Evolutionary conservation across 2,113 vertebrate species (phyloP).

Genomic region (Ploceus nigricollis): DNA sequence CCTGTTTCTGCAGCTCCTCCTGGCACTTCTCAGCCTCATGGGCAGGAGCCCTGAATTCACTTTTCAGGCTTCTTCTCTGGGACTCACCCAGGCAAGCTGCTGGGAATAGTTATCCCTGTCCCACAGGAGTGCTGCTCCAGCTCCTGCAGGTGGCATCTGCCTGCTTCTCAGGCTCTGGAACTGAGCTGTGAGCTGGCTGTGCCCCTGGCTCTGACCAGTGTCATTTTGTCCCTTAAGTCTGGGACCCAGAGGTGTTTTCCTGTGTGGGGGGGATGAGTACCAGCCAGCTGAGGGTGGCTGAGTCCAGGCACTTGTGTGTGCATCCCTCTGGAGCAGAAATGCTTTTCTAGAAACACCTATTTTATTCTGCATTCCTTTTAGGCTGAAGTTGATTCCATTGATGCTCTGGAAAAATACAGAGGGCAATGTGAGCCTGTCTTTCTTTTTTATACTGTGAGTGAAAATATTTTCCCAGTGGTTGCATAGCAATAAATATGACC

Average conservation of each 20-base stretch:
- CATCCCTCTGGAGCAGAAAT: not conserved
- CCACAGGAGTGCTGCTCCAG: not conserved
- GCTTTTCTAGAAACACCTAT: not conserved
- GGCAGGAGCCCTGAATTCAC: not conserved
- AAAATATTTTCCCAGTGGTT: not conserved
- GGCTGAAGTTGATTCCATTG: constrained; percentile 89
- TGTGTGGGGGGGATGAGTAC: accelerated
- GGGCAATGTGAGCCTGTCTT: constrained; percentile 92
- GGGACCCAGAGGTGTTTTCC: not conserved
- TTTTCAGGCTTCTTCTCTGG: not conserved
- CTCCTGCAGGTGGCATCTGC: not conserved
- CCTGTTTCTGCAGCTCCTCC: not conserved
- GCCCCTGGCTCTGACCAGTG: not conserved
- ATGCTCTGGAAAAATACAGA: constrained; percentile 83
- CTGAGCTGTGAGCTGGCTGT: not conserved
- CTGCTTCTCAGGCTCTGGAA: not conserved
- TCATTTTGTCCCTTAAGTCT: not conserved
- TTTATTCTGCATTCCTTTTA: constrained; percentile 47
- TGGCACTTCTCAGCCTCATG: not conserved
- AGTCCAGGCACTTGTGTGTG: not conserved
- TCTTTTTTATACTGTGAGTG: constrained; percentile 88
- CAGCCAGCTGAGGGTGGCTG: not conserved
- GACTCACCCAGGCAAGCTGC: not conserved
- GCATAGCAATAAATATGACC: not conserved
- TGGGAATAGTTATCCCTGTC: not conserved